A percentile compares a stretch with the other conserved stretches of the same genome.
Evolutionary conservation across 2,888 invertebrate genomes (phyloP).

Genomic region (Mechanitis mazaeus): DNA sequence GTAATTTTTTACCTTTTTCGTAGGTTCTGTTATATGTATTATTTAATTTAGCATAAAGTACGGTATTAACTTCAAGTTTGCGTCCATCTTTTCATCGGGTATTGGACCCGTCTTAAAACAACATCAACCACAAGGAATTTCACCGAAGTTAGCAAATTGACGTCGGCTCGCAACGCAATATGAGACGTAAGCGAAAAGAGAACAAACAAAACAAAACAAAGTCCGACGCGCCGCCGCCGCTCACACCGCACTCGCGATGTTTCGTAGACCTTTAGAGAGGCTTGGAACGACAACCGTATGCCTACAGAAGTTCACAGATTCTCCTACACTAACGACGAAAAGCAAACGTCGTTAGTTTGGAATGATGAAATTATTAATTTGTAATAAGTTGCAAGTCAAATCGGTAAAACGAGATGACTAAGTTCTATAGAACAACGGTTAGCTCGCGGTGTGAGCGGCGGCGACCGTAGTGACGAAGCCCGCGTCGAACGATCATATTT

Average conservation of each 20-base stretch:
- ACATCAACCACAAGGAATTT: slow-evolving; percentile 51
- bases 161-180: slow-evolving; percentile 51
- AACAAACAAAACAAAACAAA: slow-evolving; percentile 72
- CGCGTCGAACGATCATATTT: slow-evolving; percentile 53
- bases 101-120: slow-evolving; percentile 50
- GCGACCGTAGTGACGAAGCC: slow-evolving; percentile 10
- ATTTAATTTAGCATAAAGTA: slow-evolving; percentile 76
- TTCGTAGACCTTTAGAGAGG: neutral
- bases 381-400: too few species aligned
- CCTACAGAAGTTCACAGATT: too few species aligned
- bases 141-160: slow-evolving; percentile 50
- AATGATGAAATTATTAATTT: neutral
- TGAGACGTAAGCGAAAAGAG: slow-evolving; percentile 67
- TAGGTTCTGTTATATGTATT: slow-evolving; percentile 37
- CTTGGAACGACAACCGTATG: too few species aligned
- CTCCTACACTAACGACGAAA: too few species aligned
- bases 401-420: neutral
- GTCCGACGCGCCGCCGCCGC: slow-evolving; percentile 30
- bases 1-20: slow-evolving; percentile 57
- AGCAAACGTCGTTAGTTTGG: neutral
- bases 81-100: slow-evolving; percentile 62
- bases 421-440: neutral
- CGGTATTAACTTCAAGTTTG: slow-evolving; percentile 73
- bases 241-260: slow-evolving; percentile 16
- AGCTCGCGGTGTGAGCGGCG: slow-evolving; percentile 6